A percentile compares a stretch with the other conserved stretches of the same genome.
These are phyloP conservation scores for Aphrocallistes beatrix DNA, from an alignment of 37 sponge, comb jelly and placozoan genomes.

Conservation along the genomic window DNA sequence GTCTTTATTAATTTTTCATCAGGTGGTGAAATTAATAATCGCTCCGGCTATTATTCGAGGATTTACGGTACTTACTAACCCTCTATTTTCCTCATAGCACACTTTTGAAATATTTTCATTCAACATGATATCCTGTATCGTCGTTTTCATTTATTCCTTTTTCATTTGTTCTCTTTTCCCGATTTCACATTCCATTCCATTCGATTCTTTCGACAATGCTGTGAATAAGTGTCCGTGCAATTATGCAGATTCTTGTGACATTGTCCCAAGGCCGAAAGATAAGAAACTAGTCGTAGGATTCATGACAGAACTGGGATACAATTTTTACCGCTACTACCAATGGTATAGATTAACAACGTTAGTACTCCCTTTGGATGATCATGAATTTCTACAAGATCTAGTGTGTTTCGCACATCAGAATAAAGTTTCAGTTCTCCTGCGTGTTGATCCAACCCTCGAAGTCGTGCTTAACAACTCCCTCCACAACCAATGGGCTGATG, in stretches of 20 bases:
- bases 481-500: background rate
- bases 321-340: background rate
- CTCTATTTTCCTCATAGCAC: too few species aligned
- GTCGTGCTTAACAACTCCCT: slow-evolving; percentile 11
- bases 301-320: background rate
- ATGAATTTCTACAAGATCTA: slow-evolving; percentile 10
- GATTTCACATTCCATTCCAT: too few species aligned
- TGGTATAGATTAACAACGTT: background rate
- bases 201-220: background rate
- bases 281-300: background rate
- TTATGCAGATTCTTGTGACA: slow-evolving; percentile 5
- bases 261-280: background rate
- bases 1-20: too few species aligned
- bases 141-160: too few species aligned
- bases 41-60: too few species aligned
- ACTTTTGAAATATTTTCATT: too few species aligned
- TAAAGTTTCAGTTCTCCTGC: background rate
- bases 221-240: background rate
- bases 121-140: too few species aligned
- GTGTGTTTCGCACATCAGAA: background rate
- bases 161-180: too few species aligned
- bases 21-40: too few species aligned
- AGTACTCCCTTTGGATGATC: background rate
- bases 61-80: too few species aligned
- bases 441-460: background rate